phyloP scores from a whole-genome alignment of 2,797 vertebrate genomes.

The Basileuterus tristriatus region DNA sequence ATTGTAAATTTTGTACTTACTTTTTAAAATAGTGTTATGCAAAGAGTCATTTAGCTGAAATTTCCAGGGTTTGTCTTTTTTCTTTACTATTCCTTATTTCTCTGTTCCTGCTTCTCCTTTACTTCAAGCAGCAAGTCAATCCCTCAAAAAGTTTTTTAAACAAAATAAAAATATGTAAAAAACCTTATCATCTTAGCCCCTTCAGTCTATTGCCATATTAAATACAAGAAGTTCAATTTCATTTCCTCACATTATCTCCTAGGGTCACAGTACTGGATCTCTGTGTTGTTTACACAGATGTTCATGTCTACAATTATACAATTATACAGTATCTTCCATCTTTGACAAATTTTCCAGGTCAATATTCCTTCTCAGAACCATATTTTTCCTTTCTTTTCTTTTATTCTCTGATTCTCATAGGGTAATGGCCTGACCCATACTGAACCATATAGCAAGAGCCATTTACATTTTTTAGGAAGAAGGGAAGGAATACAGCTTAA shows the following conservation, averaged over 20 bases:
- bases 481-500: not conserved
- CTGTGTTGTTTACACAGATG: not conserved
- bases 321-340: not conserved
- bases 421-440: not conserved
- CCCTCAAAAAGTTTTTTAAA: not conserved
- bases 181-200: accelerated
- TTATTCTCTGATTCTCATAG: not conserved
- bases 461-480: not conserved
- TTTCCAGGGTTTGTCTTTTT: not conserved
- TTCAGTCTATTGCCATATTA: not conserved
- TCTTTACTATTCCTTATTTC: not conserved
- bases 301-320: not conserved
- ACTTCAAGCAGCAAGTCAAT: not conserved
- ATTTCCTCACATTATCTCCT: not conserved
- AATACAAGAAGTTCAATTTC: not conserved
- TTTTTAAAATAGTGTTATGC: not conserved
- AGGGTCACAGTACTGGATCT: not conserved
- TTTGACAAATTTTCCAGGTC: not conserved
- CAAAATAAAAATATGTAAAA: not conserved
- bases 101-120: not conserved
- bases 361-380: not conserved
- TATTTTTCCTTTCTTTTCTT: not conserved
- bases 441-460: accelerated
- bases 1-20: not conserved
- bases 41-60: not conserved